A percentile compares a stretch with the other conserved stretches of the same genome.
phyloP scores from a whole-genome alignment of 2,113 vertebrate genomes.

The Anser cygnoides region DNA sequence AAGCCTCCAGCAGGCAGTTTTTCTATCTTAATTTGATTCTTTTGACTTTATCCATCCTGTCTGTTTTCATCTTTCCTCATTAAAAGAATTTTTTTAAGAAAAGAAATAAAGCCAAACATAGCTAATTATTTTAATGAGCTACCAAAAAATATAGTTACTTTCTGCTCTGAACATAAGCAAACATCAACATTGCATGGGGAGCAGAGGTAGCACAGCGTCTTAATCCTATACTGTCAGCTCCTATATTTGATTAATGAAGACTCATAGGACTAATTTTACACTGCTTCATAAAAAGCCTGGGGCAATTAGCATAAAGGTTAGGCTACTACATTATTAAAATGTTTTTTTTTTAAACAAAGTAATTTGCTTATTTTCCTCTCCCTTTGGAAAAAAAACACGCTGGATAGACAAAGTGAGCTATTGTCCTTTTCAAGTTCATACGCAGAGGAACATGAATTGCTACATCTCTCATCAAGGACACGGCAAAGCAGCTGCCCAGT shows the following conservation, averaged over 20 bases:
- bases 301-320: slow-evolving; percentile 70
- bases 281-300: slow-evolving; percentile 61
- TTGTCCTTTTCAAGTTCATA: background rate
- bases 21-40: slow-evolving; percentile 62
- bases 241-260: slow-evolving; percentile 71
- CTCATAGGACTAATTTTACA: slow-evolving; percentile 67
- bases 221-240: slow-evolving; percentile 30
- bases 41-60: slow-evolving; percentile 53
- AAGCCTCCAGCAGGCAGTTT: slow-evolving; percentile 54
- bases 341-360: slow-evolving; percentile 13
- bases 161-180: slow-evolving; percentile 60
- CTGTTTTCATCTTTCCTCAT: slow-evolving; percentile 64
- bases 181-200: slow-evolving; percentile 46
- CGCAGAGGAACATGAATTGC: background rate
- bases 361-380: slow-evolving; percentile 9
- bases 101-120: background rate
- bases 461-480: background rate
- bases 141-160: slow-evolving; percentile 1
- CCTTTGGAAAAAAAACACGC: background rate
- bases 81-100: slow-evolving; percentile 48
- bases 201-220: slow-evolving; percentile 23
- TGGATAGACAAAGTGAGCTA: background rate
- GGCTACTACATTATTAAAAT: slow-evolving; percentile 51
- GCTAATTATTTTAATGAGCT: slow-evolving; percentile 70
- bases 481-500: slow-evolving; percentile 12